These are phyloP conservation scores for Hybos culiciformis DNA, from an alignment of 2,888 invertebrate species.

Conservation along the genomic window DNA sequence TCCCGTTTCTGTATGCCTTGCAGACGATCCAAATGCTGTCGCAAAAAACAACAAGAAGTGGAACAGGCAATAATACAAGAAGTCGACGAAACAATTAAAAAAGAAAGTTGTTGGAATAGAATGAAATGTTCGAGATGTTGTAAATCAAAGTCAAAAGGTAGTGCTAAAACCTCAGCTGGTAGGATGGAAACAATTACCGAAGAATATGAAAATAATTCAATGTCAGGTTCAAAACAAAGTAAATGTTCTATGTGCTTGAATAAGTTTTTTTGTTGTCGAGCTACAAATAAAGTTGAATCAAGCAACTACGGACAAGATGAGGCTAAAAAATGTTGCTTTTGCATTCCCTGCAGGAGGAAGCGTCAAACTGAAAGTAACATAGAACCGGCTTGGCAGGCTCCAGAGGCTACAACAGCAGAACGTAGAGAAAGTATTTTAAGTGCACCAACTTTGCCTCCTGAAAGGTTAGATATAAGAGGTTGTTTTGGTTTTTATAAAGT, in stretches of 20 bases:
- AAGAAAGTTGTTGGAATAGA: conserved; percentile 29
- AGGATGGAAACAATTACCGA: conserved; percentile 17
- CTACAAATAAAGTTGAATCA: conserved; percentile 34
- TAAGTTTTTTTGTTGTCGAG: conserved; percentile 34
- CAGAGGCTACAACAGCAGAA: conserved; percentile 29
- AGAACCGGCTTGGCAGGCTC: conserved; percentile 27
- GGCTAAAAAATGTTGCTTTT: conserved; percentile 31
- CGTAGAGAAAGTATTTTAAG: conserved; percentile 43
- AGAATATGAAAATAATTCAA: conserved; percentile 13
- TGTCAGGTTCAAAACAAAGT: conserved; percentile 18
- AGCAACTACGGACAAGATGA: conserved; percentile 22
- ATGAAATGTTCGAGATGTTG: conserved; percentile 34
- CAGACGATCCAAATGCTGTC: conserved; percentile 30
- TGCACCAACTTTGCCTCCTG: conserved; percentile 29
- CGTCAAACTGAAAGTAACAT: conserved; percentile 10
- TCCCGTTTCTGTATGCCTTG: conserved; percentile 32
- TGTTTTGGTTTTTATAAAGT: conserved; percentile 4
- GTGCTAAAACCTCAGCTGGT: conserved; percentile 3
- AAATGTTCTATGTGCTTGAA: conserved; percentile 30
- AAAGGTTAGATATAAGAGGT: no score
- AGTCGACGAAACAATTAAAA: conserved; percentile 24
- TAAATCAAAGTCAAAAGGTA: conserved; percentile 11
- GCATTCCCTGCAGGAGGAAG: conserved; percentile 31
- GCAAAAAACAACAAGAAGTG: conserved; percentile 19
- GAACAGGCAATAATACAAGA: conserved; percentile 25